These are phyloP conservation scores for Oreocharis arfaki DNA, from an alignment of 2,113 vertebrate species.

Conservation along the genomic window DNA sequence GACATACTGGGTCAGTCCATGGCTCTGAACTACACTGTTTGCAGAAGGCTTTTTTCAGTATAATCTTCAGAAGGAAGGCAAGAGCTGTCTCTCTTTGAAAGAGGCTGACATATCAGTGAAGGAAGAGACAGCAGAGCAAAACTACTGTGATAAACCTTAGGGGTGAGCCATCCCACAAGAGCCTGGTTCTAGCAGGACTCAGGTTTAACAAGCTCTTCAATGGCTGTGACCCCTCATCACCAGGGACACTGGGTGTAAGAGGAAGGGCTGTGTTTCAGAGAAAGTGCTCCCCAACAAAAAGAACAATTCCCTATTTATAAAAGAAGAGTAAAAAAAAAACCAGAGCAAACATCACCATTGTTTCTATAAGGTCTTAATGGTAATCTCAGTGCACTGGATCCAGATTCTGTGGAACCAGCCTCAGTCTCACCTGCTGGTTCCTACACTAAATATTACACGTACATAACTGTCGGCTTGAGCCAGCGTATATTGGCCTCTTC, in stretches of 20 bases:
- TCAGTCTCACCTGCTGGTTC: slow-evolving; percentile 49
- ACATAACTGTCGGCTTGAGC: slow-evolving; percentile 48
- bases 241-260: not conserved
- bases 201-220: not conserved
- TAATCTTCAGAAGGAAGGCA: not conserved
- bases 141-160: not conserved
- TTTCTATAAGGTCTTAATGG: not conserved
- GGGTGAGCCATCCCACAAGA: not conserved
- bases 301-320: not conserved
- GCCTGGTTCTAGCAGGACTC: not conserved
- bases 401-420: not conserved
- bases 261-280: not conserved
- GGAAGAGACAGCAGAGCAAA: not conserved
- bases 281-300: not conserved
- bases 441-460: slow-evolving; percentile 53
- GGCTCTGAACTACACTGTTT: slow-evolving; percentile 30
- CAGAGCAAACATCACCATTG: not conserved
- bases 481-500: slow-evolving; percentile 66
- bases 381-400: not conserved
- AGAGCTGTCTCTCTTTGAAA: not conserved
- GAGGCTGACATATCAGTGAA: not conserved
- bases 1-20: slow-evolving; percentile 1
- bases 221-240: not conserved
- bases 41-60: slow-evolving; percentile 32
- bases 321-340: not conserved